phyloP scores from a whole-genome alignment of 1,140 invertebrate genomes.

The Papilio machaon region DNA sequence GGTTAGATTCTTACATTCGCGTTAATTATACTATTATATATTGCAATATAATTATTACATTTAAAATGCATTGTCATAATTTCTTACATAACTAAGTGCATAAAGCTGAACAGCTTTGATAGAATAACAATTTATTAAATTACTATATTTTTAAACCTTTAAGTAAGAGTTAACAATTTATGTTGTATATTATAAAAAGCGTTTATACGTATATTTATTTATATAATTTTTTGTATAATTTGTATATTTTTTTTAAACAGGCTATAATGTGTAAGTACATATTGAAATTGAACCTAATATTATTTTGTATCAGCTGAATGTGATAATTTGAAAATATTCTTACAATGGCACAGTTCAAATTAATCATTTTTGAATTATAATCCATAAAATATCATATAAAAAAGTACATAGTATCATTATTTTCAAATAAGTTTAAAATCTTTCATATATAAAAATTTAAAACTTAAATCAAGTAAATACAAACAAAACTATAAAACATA shows the following conservation, averaged over 20 bases:
- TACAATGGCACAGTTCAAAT: not conserved
- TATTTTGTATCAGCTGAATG: not conserved
- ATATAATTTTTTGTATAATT: no score
- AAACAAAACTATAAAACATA: slow-evolving; percentile 10
- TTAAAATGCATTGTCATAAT: slow-evolving; percentile 27
- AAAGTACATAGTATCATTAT: not conserved
- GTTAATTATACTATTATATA: slow-evolving; percentile 32
- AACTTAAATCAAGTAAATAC: slow-evolving; percentile 1
- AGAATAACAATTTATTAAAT: not conserved
- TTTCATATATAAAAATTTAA: not conserved
- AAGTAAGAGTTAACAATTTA: not conserved
- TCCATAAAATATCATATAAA: not conserved
- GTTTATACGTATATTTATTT: not conserved
- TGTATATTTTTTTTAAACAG: no score
- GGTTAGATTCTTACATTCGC: slow-evolving; percentile 2
- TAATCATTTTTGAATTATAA: not conserved
- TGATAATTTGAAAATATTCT: not conserved
- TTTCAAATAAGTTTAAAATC: not conserved
- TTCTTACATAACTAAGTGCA: slow-evolving; percentile 18
- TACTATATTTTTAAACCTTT: not conserved
- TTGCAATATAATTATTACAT: slow-evolving; percentile 6
- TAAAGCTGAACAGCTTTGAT: slow-evolving; percentile 7
- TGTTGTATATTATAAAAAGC: not conserved
- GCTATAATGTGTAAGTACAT: slow-evolving; percentile 40
- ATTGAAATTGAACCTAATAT: not conserved